Conservation (phyloP, 1,140 invertebrate species). For the Drosophila prosaltans region DNA sequence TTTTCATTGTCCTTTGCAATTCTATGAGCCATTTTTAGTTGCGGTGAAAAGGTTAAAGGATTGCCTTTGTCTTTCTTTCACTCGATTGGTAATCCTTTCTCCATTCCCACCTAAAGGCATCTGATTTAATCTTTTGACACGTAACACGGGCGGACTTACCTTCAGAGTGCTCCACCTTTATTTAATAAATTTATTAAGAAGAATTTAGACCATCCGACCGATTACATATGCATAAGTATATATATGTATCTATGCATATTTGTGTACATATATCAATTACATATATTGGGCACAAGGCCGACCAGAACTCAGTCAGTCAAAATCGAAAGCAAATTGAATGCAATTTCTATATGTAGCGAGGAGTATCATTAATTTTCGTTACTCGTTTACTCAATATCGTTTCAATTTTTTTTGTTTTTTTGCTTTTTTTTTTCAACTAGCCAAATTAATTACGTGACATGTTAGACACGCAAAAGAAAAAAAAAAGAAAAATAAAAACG, state of each 20-base stretch:
- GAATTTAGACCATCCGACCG: slow-evolving; percentile 27
- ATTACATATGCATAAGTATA: slow-evolving; percentile 20
- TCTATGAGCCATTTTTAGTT: too few relatives aligned
- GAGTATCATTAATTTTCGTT: slow-evolving; percentile 23
- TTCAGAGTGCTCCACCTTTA: neutral
- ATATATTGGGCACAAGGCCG: slow-evolving; percentile 68
- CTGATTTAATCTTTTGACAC: neutral
- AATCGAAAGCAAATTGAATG: slow-evolving; percentile 49
- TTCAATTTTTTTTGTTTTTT: slow-evolving; percentile 2
- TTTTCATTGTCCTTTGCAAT: too few relatives aligned
- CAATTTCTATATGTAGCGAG: slow-evolving; percentile 13
- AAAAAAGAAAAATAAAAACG: slow-evolving; percentile 35
- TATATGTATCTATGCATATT: slow-evolving; percentile 20
- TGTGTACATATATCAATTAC: slow-evolving; percentile 60
- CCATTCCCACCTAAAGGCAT: too few relatives aligned
- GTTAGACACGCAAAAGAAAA: slow-evolving; percentile 44
- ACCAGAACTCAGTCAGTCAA: slow-evolving; percentile 44
- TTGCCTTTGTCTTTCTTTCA: too few relatives aligned
- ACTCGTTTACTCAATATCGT: slow-evolving; percentile 52
- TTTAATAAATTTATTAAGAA: slow-evolving; percentile 21
- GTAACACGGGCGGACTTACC: neutral
- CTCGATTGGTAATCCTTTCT: too few relatives aligned
- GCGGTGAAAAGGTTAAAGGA: too few relatives aligned
- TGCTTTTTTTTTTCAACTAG: slow-evolving; percentile 1
- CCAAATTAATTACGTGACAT: slow-evolving; percentile 73